Evolutionary conservation across 2,888 invertebrate species (phyloP).

Genomic region (Matsumyia berberina): DNA sequence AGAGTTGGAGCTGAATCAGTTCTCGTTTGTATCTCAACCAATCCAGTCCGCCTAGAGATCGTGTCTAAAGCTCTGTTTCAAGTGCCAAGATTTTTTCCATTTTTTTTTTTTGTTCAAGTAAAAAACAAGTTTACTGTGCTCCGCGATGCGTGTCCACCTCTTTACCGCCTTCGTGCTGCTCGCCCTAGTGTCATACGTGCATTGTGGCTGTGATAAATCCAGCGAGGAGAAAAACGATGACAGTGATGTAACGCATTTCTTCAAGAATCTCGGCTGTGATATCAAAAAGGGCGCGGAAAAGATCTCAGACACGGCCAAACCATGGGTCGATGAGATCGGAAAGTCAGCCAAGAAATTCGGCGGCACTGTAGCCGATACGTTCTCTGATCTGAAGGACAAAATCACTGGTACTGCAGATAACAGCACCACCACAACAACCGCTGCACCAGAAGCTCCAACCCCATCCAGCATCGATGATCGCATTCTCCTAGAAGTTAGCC

Average conservation of each 20-base stretch:
- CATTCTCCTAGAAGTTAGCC: conserved; percentile 76
- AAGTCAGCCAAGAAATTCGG: conserved; percentile 80
- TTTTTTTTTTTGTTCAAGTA: background rate
- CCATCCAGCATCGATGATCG: conserved; percentile 78
- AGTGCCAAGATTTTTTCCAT: background rate
- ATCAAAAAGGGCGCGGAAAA: conserved; percentile 81
- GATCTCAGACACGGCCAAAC: conserved; percentile 80
- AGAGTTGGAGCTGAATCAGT: conserved; percentile 37
- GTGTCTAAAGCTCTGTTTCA: background rate
- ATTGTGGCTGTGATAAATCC: conserved; percentile 68
- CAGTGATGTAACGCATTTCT: conserved; percentile 79
- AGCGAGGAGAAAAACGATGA: conserved; percentile 76
- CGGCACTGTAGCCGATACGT: conserved; percentile 80
- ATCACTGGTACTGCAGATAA: conserved; percentile 78
- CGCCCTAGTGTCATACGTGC: conserved; percentile 32
- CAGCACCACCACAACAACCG: background rate
- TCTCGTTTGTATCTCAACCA: conserved; percentile 44
- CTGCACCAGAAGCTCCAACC: conserved; percentile 1
- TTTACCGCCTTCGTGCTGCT: conserved; percentile 29
- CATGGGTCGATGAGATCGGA: conserved; percentile 80
- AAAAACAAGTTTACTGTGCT: conserved; percentile 18
- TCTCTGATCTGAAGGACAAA: conserved; percentile 81
- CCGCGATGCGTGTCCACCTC: conserved; percentile 49
- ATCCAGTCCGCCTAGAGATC: conserved; percentile 36
- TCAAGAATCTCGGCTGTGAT: conserved; percentile 81